Conservation (phyloP, 2,888 invertebrate genomes). For the Melanchra persicariae region DNA sequence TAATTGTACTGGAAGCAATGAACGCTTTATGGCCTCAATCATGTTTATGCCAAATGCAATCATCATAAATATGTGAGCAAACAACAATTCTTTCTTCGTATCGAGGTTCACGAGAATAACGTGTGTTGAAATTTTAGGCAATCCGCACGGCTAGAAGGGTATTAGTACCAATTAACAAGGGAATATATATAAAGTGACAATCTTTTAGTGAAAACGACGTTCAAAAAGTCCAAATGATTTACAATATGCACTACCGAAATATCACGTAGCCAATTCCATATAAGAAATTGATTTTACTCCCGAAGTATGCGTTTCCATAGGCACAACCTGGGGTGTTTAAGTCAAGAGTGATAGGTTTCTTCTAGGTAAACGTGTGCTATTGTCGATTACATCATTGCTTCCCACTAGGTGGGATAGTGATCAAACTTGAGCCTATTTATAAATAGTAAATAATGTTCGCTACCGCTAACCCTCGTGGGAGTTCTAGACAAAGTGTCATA, state of each 20-base stretch:
- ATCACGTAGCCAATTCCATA: background rate
- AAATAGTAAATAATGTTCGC: too few relatives aligned
- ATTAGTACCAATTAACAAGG: too few relatives aligned
- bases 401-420: background rate
- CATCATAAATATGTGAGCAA: constrained; percentile 36
- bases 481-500: too few relatives aligned
- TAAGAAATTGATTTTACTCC: background rate
- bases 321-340: background rate
- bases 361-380: background rate
- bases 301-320: background rate
- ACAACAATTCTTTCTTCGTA: constrained; percentile 22
- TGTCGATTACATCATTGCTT: background rate
- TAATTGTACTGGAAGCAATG: constrained; percentile 37
- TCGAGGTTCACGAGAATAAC: constrained; percentile 11
- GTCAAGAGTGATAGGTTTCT: background rate
- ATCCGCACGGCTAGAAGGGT: too few relatives aligned
- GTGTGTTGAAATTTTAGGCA: background rate
- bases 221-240: background rate
- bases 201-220: background rate
- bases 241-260: background rate
- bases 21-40: constrained; percentile 40
- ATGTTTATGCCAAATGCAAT: constrained; percentile 48
- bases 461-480: too few relatives aligned
- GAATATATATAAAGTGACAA: background rate
- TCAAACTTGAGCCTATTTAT: background rate